These are phyloP conservation scores for Elymnias hypermnestra DNA, from an alignment of 1,140 invertebrate genomes.

Conservation along the genomic window DNA sequence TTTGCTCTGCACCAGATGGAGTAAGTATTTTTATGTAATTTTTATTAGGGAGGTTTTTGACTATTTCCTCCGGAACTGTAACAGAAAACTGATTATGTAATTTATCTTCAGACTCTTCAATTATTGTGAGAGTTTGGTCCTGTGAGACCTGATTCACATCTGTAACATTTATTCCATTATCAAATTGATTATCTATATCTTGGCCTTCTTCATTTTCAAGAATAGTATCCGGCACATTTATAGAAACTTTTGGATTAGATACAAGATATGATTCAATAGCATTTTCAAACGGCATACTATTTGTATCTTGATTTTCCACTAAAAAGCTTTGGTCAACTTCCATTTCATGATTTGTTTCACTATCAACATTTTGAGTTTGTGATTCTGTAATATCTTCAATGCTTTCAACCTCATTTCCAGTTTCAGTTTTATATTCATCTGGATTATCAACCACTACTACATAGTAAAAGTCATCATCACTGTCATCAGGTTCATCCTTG, in stretches of 20 bases:
- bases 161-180: constrained; percentile 38
- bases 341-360: constrained; percentile 21
- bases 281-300: constrained; percentile 39
- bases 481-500: constrained; percentile 55
- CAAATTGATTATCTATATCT: constrained; percentile 35
- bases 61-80: constrained; percentile 22
- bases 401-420: constrained; percentile 10
- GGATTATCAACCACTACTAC: constrained; percentile 61
- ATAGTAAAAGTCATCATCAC: constrained; percentile 63
- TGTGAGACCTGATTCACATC: constrained; percentile 35
- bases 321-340: constrained; percentile 6
- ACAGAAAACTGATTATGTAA: constrained; percentile 20
- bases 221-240: constrained; percentile 59
- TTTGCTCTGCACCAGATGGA: constrained; percentile 37
- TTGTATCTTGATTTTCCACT: constrained; percentile 6
- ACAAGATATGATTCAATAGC: constrained; percentile 52
- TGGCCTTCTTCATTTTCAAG: constrained; percentile 57
- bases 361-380: constrained; percentile 3
- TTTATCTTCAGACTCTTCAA: constrained; percentile 30
- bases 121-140: constrained; percentile 24
- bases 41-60: constrained; percentile 28
- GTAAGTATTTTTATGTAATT: constrained; percentile 60
- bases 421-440: constrained; percentile 36
- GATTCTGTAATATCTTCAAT: constrained; percentile 5
- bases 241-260: constrained; percentile 44